Conservation (phyloP, 2,113 vertebrate species). For the Pteropus alecto region DNA sequence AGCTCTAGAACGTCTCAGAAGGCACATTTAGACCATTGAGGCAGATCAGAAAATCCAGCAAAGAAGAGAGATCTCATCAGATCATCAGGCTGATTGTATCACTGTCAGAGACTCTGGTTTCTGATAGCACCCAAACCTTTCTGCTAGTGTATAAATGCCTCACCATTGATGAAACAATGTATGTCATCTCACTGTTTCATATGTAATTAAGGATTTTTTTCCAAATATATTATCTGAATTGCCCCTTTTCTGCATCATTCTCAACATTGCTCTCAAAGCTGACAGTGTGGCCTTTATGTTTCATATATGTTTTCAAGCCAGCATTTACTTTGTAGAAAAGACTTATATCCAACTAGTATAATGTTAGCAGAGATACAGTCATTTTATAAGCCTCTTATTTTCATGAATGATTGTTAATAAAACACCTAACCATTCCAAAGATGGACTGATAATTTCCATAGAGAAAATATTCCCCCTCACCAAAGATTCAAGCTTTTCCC, state of each 20-base stretch:
- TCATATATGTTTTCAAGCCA: neutral
- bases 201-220: neutral
- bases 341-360: neutral
- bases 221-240: neutral
- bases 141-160: neutral
- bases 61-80: neutral
- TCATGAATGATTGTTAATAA: neutral
- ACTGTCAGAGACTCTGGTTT: neutral
- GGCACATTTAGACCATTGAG: neutral
- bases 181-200: neutral
- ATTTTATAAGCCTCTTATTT: neutral
- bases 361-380: neutral
- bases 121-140: neutral
- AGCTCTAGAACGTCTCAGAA: constrained; percentile 8
- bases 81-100: neutral
- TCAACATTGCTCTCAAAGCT: neutral
- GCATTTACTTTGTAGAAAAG: neutral
- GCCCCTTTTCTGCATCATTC: neutral
- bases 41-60: constrained; percentile 6
- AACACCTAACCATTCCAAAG: neutral
- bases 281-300: neutral
- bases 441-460: neutral
- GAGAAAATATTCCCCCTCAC: neutral
- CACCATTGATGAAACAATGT: neutral
- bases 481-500: neutral